phyloP scores from a whole-genome alignment of 1,140 invertebrate species.

The Caenorhabditis brenneri region DNA sequence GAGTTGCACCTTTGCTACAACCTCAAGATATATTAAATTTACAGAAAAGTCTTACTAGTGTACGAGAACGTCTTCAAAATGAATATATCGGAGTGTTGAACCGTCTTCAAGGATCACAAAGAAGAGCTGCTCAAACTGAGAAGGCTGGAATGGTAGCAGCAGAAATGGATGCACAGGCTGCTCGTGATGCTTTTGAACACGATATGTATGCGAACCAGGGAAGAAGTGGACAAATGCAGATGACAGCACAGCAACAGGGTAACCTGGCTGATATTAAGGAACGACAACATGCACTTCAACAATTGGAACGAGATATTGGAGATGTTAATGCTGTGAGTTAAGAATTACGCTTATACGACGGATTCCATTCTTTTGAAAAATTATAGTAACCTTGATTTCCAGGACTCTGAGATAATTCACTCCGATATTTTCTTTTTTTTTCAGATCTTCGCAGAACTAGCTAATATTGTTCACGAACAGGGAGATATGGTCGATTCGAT shows the following conservation, averaged over 20 bases:
- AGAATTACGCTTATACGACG: too few relatives aligned
- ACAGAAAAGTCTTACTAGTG: constrained; percentile 86
- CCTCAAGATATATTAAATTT: constrained; percentile 19
- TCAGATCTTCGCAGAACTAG: constrained; percentile 96
- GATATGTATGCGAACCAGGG: background rate
- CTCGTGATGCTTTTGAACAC: background rate
- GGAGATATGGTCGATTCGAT: constrained; percentile 93
- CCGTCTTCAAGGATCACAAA: constrained; percentile 80
- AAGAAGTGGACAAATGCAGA: constrained; percentile 74
- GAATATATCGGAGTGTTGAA: constrained; percentile 90
- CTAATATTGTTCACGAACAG: constrained; percentile 93
- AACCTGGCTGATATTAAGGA: constrained; percentile 85
- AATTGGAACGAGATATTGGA: constrained; percentile 41
- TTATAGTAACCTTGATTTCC: too few relatives aligned
- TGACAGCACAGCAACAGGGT: constrained; percentile 80
- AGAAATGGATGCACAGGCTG: constrained; percentile 21
- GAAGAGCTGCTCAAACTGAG: constrained; percentile 82
- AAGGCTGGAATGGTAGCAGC: constrained; percentile 71
- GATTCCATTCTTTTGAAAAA: too few relatives aligned
- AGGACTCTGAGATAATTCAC: too few relatives aligned
- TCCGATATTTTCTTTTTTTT: too few relatives aligned
- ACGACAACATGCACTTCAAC: constrained; percentile 77
- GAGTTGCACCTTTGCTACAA: constrained; percentile 1
- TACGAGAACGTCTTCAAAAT: constrained; percentile 86
- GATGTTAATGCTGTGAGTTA: constrained; percentile 50